A percentile compares a stretch with the other conserved stretches of the same genome.
phyloP scores from a whole-genome alignment of 30 jellyfish, hydroid and myxozoan species.

The Turritopsis rubra region DNA sequence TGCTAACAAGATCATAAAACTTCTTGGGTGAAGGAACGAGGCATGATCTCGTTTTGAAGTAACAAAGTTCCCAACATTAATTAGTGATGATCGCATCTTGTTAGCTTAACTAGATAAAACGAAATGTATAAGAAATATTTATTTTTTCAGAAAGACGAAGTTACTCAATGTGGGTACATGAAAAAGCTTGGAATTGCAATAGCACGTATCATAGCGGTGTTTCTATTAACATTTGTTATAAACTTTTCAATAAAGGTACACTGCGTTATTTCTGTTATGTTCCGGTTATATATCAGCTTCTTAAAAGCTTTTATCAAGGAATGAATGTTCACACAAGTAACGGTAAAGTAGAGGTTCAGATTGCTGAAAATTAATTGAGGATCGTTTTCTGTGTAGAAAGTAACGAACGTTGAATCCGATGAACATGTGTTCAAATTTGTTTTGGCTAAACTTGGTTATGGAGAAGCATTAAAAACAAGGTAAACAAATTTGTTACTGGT shows the following conservation, averaged over 20 bases:
- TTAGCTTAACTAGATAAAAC: too few species aligned
- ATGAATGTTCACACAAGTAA: too few species aligned
- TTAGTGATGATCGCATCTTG: too few species aligned
- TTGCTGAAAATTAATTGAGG: neutral
- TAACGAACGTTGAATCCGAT: constrained; percentile 75
- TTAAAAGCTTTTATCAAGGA: too few species aligned
- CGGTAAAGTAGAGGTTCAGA: neutral
- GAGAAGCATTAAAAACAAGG: constrained; percentile 37
- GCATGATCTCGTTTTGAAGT: too few species aligned
- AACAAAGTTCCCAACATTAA: too few species aligned
- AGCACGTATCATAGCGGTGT: constrained; percentile 38
- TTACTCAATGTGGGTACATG: constrained; percentile 3
- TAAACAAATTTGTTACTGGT: neutral
- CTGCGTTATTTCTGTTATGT: neutral
- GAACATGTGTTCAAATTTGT: constrained; percentile 83
- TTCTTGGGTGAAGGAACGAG: too few species aligned
- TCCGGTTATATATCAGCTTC: too few species aligned
- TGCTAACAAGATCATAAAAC: too few species aligned
- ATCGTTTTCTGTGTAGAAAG: constrained; percentile 24
- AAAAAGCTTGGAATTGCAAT: neutral
- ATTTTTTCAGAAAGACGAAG: neutral
- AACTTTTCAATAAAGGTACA: constrained; percentile 66
- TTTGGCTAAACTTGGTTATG: constrained; percentile 66
- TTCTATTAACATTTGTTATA: constrained; percentile 43
- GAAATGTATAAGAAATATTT: too few species aligned